These are phyloP conservation scores for Hedychridium roseum DNA, from an alignment of 2,888 invertebrate species.

Conservation along the genomic window DNA sequence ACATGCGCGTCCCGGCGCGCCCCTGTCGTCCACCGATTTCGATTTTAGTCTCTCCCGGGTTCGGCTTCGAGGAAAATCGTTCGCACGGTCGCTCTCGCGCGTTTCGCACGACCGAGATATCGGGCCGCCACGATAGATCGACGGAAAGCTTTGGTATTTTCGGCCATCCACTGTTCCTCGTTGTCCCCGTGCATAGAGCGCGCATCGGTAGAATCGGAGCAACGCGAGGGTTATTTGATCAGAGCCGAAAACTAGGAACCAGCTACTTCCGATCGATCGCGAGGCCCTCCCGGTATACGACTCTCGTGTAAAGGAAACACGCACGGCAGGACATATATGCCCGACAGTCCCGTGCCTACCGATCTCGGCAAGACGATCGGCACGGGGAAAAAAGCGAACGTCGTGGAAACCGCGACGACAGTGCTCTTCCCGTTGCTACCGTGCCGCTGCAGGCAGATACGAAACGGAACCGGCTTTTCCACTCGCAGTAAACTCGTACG, in stretches of 20 bases:
- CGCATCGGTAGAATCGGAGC: too few species aligned
- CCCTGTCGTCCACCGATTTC: constrained; percentile 61
- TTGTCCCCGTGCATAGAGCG: background rate
- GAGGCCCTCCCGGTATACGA: background rate
- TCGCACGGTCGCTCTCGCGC: constrained; percentile 32
- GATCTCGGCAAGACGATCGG: background rate
- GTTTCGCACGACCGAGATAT: constrained; percentile 6
- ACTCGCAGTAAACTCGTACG: too few species aligned
- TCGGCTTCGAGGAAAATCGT: constrained; percentile 61
- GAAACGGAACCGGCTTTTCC: too few species aligned
- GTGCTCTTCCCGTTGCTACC: constrained; percentile 3
- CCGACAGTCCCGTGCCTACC: too few species aligned
- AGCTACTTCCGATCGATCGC: background rate
- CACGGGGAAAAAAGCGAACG: background rate
- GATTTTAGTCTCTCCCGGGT: constrained; percentile 63
- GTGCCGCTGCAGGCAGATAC: too few species aligned
- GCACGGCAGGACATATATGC: too few species aligned
- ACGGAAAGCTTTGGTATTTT: too few species aligned
- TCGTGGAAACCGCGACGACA: constrained; percentile 1
- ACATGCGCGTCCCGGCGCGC: constrained; percentile 57
- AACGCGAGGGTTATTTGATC: too few species aligned
- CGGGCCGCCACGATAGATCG: too few species aligned
- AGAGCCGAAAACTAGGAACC: too few species aligned
- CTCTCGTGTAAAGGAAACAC: too few species aligned
- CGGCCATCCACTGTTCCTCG: constrained; percentile 1